A percentile compares a stretch with the other conserved stretches of the same genome.
Conservation (phyloP, 92 coral and sea anemone genomes). For the Hydrozoanthus gracilis region DNA sequence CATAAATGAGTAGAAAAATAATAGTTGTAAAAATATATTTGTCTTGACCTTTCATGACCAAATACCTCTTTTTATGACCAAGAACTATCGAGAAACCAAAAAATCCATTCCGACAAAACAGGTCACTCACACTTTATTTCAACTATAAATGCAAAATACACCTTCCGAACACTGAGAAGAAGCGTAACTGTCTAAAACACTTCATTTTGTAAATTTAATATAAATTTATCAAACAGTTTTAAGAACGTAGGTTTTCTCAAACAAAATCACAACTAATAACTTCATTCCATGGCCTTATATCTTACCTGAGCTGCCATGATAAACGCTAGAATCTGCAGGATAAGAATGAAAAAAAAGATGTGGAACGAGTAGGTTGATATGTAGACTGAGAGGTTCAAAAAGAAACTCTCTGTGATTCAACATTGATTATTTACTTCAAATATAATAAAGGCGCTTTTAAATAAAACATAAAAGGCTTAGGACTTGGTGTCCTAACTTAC, state of each 20-base stretch:
- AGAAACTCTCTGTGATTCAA: not conserved
- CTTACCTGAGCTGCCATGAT: conserved; percentile 19
- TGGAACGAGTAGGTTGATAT: not conserved
- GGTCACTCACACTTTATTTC: too few relatives aligned
- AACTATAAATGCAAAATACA: too few relatives aligned
- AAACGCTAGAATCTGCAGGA: conserved; percentile 17
- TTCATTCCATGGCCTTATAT: too few relatives aligned
- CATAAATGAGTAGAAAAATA: not conserved
- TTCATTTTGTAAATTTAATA: not conserved
- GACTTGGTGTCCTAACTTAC: conserved; percentile 12
- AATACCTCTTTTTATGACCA: not conserved
- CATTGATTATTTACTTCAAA: not conserved
- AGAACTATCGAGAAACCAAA: not conserved
- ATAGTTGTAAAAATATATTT: not conserved
- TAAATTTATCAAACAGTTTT: not conserved
- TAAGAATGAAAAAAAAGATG: not conserved
- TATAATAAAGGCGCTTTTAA: not conserved
- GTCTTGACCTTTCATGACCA: not conserved
- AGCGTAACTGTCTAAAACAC: too few relatives aligned
- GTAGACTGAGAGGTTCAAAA: not conserved
- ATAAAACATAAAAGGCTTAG: not conserved
- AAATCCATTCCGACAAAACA: too few relatives aligned
- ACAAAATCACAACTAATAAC: not conserved
- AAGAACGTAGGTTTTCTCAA: not conserved
- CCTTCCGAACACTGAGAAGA: too few relatives aligned